A percentile compares a stretch with the other conserved stretches of the same genome.
Conservation (phyloP, 2,113 vertebrate genomes). For the Oenanthe melanoleuca region DNA sequence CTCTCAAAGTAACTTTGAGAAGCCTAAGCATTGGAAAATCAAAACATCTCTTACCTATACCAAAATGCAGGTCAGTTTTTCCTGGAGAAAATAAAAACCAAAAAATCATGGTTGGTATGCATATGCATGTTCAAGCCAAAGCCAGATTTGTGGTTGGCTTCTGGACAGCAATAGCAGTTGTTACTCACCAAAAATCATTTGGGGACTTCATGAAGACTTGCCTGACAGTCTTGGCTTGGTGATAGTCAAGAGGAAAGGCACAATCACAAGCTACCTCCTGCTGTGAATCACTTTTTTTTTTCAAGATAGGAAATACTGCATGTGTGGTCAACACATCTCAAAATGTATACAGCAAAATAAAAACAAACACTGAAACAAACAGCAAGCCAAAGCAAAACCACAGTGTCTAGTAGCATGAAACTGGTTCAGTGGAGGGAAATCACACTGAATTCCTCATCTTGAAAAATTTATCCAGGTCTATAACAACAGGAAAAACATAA, state of each 20-base stretch:
- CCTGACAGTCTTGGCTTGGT: neutral
- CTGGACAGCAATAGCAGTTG: neutral
- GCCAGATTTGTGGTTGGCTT: neutral
- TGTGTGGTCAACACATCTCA: neutral
- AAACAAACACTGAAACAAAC: neutral
- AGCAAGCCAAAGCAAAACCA: neutral
- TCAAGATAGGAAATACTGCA: neutral
- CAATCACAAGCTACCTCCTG: neutral
- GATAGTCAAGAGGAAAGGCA: neutral
- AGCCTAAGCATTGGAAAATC: neutral
- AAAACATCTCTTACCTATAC: neutral
- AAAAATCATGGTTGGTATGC: rapidly evolving
- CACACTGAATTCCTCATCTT: neutral
- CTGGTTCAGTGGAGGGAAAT: neutral
- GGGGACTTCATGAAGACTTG: neutral
- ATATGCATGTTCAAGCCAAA: neutral
- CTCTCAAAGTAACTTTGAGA: neutral
- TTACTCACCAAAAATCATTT: neutral
- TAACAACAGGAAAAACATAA: neutral
- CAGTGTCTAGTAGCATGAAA: neutral
- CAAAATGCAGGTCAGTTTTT: neutral
- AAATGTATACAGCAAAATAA: neutral
- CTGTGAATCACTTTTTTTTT: neutral
- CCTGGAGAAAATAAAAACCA: rapidly evolving
- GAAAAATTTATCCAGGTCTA: neutral